These are phyloP conservation scores for Ischnus inquisitorius DNA, from an alignment of 2,888 invertebrate genomes.

Conservation along the genomic window DNA sequence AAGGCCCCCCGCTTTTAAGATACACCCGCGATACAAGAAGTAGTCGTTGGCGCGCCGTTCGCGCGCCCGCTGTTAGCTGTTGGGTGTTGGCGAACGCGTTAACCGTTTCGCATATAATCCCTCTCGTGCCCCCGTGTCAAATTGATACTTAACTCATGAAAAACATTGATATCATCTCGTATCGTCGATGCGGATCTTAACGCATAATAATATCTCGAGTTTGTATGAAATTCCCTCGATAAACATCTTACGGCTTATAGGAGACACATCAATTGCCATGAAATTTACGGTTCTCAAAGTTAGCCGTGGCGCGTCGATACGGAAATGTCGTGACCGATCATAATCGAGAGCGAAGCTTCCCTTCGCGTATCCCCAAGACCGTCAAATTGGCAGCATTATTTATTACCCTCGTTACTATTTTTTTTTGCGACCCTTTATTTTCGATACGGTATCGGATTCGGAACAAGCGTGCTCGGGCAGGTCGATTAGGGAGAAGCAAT, in stretches of 20 bases:
- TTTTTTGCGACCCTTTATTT: not conserved
- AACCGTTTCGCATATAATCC: conserved; percentile 28
- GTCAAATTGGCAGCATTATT: not conserved
- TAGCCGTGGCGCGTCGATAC: conserved; percentile 11
- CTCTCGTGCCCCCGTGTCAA: conserved; percentile 12
- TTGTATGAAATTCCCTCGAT: conserved; percentile 10
- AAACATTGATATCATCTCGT: conserved; percentile 26
- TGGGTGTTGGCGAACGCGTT: conserved; percentile 23
- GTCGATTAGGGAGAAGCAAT: not conserved
- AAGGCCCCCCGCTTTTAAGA: conserved; percentile 65
- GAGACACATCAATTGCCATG: conserved; percentile 26
- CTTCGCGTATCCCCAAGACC: not conserved
- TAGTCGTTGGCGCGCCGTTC: not conserved
- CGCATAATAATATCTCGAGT: conserved; percentile 13
- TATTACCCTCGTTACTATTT: not conserved
- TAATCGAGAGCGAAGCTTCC: not conserved
- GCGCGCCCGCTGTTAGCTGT: not conserved
- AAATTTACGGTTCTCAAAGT: conserved; percentile 27
- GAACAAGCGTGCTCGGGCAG: not conserved
- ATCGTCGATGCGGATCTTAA: conserved; percentile 16
- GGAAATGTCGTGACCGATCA: not conserved
- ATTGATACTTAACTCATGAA: conserved; percentile 39
- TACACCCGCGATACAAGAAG: conserved; percentile 68
- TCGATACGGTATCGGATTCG: not conserved
- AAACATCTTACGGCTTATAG: not conserved